Evolutionary conservation across 2,888 invertebrate species (phyloP).

Genomic region (Pogonocherus hispidulus): DNA sequence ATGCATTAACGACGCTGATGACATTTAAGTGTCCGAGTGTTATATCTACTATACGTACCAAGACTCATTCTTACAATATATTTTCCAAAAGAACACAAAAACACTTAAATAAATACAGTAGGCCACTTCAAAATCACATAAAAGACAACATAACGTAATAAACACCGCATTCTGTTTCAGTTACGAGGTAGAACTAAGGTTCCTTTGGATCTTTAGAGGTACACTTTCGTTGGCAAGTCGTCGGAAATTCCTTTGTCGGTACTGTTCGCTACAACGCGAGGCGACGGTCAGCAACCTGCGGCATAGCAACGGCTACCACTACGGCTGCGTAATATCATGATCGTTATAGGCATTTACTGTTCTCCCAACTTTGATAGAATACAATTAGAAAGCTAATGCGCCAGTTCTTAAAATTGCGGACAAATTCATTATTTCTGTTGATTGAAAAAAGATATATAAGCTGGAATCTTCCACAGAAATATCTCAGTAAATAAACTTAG

Average conservation of each 20-base stretch:
- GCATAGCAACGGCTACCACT: constrained; percentile 2
- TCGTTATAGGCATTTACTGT: not conserved
- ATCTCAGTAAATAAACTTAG: no score
- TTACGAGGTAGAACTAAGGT: not conserved
- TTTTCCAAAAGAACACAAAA: not conserved
- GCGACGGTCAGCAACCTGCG: not conserved
- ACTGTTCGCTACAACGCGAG: not conserved
- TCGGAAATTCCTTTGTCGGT: constrained; percentile 1
- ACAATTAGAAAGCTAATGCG: no score
- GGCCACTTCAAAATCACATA: not conserved
- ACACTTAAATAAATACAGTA: not conserved
- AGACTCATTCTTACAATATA: not conserved
- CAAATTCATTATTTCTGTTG: no score
- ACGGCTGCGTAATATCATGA: not conserved
- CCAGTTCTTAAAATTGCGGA: no score
- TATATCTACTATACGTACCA: not conserved
- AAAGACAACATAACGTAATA: no score
- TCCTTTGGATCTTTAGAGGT: not conserved
- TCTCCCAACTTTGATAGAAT: not conserved
- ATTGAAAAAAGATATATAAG: no score
- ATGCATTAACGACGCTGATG: not conserved
- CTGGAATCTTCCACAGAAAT: no score
- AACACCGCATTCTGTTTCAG: not conserved
- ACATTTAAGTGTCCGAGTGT: no score
- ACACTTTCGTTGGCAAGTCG: not conserved